A percentile compares a stretch with the other conserved stretches of the same genome.
Conservation (phyloP, 1,140 invertebrate genomes). For the Sinonovacula constricta region DNA sequence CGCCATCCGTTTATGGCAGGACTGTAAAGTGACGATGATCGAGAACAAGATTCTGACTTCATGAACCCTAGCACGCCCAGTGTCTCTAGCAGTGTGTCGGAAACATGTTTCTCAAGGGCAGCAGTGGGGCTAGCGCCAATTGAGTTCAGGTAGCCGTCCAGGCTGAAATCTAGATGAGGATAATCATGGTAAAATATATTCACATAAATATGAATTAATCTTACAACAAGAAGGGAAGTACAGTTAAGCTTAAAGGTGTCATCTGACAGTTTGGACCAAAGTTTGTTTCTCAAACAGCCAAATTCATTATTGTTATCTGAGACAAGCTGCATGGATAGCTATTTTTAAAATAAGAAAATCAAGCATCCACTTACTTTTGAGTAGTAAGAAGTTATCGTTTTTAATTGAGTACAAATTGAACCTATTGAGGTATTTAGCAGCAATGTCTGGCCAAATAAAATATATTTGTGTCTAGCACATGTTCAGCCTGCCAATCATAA, state of each 20-base stretch:
- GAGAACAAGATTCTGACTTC: no score
- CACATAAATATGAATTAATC: no score
- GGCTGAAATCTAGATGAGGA: neutral
- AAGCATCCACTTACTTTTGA: neutral
- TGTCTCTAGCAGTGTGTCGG: constrained; percentile 13
- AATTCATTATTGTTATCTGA: no score
- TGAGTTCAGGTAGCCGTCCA: neutral
- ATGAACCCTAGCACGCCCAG: constrained; percentile 12
- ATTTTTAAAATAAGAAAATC: no score
- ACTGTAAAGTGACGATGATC: no score
- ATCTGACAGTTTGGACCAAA: no score
- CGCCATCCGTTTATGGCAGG: no score
- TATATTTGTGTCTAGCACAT: neutral
- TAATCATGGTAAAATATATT: no score
- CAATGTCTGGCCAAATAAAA: neutral
- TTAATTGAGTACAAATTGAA: neutral
- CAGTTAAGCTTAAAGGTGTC: no score
- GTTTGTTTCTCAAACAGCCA: no score
- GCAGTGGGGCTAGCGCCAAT: neutral
- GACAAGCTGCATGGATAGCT: no score
- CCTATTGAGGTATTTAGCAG: neutral
- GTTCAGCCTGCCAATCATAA: neutral
- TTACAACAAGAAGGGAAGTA: no score
- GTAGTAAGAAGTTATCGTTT: neutral
- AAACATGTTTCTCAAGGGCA: neutral